Evolutionary conservation across 2,797 vertebrate genomes (phyloP).

Genomic region (Taeniopygia guttata): DNA sequence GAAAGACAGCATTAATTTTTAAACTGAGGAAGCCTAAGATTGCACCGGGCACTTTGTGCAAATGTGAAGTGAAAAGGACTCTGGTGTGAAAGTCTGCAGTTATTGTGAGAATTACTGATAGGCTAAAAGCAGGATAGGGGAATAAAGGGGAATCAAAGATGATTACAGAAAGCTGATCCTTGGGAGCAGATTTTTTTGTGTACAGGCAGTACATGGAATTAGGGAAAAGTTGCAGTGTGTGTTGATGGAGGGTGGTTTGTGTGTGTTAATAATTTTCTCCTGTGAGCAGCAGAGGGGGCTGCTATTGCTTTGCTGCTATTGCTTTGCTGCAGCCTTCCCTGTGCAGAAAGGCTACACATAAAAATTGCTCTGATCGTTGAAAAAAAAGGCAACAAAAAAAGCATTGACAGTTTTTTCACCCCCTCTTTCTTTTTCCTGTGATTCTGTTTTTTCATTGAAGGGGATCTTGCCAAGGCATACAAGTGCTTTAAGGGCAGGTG

Average conservation of each 20-base stretch:
- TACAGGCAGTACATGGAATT: background rate
- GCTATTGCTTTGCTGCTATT: background rate
- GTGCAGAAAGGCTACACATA: background rate
- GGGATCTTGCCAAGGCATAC: background rate
- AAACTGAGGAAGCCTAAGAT: background rate
- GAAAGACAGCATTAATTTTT: background rate
- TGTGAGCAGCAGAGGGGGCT: constrained; percentile 71
- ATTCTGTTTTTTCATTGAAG: background rate
- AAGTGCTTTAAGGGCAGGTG: background rate
- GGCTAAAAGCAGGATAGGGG: background rate
- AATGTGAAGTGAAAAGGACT: background rate
- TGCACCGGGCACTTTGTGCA: background rate
- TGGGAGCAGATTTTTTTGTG: background rate
- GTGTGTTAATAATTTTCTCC: background rate
- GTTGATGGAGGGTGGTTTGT: background rate
- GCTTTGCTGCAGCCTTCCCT: background rate
- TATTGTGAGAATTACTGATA: background rate
- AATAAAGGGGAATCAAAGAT: background rate
- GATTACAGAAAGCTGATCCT: background rate
- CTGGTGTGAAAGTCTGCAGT: background rate
- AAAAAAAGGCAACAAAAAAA: background rate
- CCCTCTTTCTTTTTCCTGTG: background rate
- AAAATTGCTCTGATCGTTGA: background rate
- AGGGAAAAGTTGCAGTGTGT: background rate
- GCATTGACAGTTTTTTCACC: accelerated